Evolutionary conservation across 2,797 vertebrate species (phyloP).

Genomic region (Anabas testudineus): DNA sequence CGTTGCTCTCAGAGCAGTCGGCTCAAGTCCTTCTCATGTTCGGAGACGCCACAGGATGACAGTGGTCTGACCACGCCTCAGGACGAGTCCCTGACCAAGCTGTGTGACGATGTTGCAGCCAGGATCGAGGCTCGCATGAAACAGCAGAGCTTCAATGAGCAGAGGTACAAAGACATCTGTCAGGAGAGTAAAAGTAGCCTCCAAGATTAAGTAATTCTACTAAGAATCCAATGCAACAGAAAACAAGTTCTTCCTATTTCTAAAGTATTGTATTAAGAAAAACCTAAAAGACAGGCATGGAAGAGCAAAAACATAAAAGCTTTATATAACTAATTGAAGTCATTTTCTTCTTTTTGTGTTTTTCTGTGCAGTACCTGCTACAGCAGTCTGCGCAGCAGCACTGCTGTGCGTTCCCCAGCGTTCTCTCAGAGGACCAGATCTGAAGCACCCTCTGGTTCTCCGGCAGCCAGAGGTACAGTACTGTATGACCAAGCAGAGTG

Average conservation of each 20-base stretch:
- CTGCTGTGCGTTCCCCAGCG: slow-evolving; percentile 62
- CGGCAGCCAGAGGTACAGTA: slow-evolving; percentile 72
- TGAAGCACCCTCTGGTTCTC: slow-evolving; percentile 64
- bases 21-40: slow-evolving; percentile 81
- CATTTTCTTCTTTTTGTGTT: background rate
- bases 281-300: no score
- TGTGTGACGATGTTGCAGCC: slow-evolving; percentile 82
- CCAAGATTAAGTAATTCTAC: no score
- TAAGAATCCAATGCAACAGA: no score
- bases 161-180: slow-evolving; percentile 51
- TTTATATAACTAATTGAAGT: no score
- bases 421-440: slow-evolving; percentile 75
- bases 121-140: slow-evolving; percentile 77
- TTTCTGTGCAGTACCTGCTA: slow-evolving; percentile 66
- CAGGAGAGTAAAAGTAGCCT: background rate
- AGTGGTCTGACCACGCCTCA: slow-evolving; percentile 70
- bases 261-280: no score
- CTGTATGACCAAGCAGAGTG: background rate
- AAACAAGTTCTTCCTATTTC: no score
- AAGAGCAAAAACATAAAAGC: no score
- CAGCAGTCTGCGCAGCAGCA: slow-evolving; percentile 73
- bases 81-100: slow-evolving; percentile 77
- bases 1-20: slow-evolving; percentile 77
- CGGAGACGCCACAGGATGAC: slow-evolving; percentile 81
- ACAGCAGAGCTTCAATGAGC: slow-evolving; percentile 61